phyloP scores from a whole-genome alignment of 2,888 invertebrate genomes.

The Heteromyza rotundicornis region DNA sequence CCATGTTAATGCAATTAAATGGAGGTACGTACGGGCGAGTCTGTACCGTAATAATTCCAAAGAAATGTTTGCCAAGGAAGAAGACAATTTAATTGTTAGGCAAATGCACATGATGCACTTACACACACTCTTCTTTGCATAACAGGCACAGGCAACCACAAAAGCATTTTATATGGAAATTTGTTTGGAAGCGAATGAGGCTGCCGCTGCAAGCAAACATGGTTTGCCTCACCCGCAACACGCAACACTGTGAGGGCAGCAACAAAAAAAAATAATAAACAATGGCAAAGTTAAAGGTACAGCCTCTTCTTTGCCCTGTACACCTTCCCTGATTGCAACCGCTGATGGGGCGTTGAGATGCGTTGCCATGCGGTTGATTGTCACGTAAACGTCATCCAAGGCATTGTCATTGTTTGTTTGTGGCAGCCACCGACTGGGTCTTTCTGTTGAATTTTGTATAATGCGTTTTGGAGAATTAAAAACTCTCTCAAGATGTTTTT shows the following conservation, averaged over 20 bases:
- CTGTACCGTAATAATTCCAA: no score
- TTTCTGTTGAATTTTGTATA: neutral
- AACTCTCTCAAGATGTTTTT: no score
- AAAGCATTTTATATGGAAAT: conserved; percentile 1
- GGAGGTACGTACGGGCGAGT: no score
- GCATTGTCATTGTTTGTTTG: neutral
- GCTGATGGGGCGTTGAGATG: neutral
- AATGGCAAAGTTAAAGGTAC: no score
- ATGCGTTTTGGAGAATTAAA: no score
- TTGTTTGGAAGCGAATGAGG: no score
- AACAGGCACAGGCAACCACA: neutral
- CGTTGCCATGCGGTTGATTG: neutral
- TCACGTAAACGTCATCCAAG: neutral
- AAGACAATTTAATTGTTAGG: neutral
- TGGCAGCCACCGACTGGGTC: neutral
- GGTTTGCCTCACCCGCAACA: neutral
- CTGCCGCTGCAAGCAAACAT: neutral
- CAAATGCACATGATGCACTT: no score
- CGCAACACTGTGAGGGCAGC: no score
- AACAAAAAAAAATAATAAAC: no score
- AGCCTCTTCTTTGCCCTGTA: no score
- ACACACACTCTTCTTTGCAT: neutral
- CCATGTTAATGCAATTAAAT: no score
- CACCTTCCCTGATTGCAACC: no score
- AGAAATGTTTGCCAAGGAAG: neutral